Percentiles rank a stretch among this genome's conserved stretches.
These are phyloP conservation scores for Procambarus virginalis DNA, from an alignment of 1,140 invertebrate genomes.

Conservation along the genomic window DNA sequence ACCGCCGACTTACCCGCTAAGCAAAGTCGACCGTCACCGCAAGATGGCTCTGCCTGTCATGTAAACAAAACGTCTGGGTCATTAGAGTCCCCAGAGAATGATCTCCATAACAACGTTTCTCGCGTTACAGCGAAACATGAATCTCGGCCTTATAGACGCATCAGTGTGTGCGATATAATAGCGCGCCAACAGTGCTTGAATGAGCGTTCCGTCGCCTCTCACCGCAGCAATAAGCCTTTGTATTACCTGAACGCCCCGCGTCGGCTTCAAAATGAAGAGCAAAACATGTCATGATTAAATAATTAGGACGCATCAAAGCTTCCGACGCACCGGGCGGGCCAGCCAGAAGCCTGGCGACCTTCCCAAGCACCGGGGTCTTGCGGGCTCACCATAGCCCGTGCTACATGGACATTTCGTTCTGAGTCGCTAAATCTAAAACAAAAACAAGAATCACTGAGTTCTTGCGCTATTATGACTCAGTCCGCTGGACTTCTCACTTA, in stretches of 20 bases:
- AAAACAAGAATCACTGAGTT: no score
- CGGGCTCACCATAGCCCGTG: no score
- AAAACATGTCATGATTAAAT: slow-evolving; percentile 40
- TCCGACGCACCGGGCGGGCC: no score
- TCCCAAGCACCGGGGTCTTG: no score
- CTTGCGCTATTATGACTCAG: no score
- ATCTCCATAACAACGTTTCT: not conserved
- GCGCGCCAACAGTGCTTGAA: not conserved
- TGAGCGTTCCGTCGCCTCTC: slow-evolving; percentile 24
- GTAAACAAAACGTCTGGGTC: not conserved
- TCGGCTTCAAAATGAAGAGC: not conserved
- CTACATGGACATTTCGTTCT: no score
- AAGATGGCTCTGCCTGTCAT: not conserved
- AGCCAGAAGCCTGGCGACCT: no score
- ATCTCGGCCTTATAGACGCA: not conserved
- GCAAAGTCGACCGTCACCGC: not conserved
- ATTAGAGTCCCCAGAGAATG: not conserved
- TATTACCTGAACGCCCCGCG: not conserved
- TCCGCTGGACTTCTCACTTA: no score
- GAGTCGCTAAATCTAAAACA: no score
- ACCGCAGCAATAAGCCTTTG: slow-evolving; percentile 15
- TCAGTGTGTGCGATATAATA: not conserved
- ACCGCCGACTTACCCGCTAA: not conserved
- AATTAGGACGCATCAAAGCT: slow-evolving; percentile 4
- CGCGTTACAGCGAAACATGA: not conserved